These are phyloP conservation scores for Tanypteryx hageni DNA, from an alignment of 2,888 invertebrate species.

Conservation along the genomic window DNA sequence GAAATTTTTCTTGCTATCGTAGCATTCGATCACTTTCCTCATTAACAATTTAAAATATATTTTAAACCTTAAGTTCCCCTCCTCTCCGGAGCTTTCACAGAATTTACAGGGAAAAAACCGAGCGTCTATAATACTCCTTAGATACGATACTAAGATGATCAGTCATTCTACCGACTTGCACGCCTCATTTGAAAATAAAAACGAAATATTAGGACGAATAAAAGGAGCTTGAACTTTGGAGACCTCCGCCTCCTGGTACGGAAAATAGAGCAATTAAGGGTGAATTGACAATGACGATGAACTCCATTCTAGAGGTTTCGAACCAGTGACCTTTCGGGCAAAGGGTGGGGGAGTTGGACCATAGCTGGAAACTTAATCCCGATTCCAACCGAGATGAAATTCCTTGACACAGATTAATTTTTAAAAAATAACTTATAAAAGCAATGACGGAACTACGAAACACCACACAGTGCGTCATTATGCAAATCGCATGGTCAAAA, in stretches of 20 bases:
- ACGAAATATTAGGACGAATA: constrained; percentile 7
- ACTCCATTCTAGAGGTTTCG: neutral
- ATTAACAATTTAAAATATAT: too few species aligned
- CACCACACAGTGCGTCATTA: too few species aligned
- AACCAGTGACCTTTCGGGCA: constrained; percentile 13
- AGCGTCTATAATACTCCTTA: neutral
- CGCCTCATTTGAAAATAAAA: neutral
- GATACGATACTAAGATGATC: neutral
- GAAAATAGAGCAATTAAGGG: constrained; percentile 39
- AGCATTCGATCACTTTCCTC: too few species aligned
- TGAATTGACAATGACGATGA: constrained; percentile 12
- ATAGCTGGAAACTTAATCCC: neutral
- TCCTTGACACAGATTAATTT: neutral
- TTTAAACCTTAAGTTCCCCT: too few species aligned
- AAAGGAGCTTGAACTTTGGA: constrained; percentile 47
- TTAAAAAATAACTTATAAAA: neutral
- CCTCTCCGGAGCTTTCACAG: too few species aligned
- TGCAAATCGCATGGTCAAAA: too few species aligned
- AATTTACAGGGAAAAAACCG: too few species aligned
- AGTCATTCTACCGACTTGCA: neutral
- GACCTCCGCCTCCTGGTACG: neutral
- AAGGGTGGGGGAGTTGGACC: neutral
- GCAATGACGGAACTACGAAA: too few species aligned
- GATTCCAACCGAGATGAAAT: neutral
- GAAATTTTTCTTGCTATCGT: too few species aligned